phyloP scores from a whole-genome alignment of 2,888 invertebrate species.

The Lycaena phlaeas region DNA sequence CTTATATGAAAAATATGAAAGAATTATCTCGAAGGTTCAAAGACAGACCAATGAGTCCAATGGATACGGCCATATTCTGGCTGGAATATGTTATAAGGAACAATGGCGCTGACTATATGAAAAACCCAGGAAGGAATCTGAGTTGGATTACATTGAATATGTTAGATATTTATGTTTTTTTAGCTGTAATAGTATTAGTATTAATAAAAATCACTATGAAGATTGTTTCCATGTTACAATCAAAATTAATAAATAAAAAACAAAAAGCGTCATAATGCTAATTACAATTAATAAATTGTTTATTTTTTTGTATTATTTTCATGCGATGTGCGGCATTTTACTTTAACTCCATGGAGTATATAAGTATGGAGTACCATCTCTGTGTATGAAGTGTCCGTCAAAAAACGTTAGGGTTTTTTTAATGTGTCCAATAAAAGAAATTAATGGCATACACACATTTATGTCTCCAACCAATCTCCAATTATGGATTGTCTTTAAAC shows the following conservation, averaged over 20 bases:
- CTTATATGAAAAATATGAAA: conserved; percentile 41
- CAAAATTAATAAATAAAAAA: conserved; percentile 1
- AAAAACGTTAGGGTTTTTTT: too few relatives aligned
- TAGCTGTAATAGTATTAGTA: conserved; percentile 13
- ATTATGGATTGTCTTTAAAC: too few relatives aligned
- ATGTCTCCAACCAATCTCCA: too few relatives aligned
- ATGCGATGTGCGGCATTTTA: too few relatives aligned
- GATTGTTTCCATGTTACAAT: not conserved
- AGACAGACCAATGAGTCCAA: conserved; percentile 65
- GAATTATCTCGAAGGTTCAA: conserved; percentile 56
- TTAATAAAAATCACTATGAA: conserved; percentile 5
- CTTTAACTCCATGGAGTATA: too few relatives aligned
- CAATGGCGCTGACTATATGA: conserved; percentile 65
- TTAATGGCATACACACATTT: too few relatives aligned
- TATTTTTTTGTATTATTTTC: too few relatives aligned
- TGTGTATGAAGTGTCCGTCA: too few relatives aligned
- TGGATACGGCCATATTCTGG: conserved; percentile 69
- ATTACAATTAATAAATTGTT: too few relatives aligned
- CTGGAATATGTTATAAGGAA: conserved; percentile 71
- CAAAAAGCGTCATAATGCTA: not conserved
- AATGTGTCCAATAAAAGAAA: too few relatives aligned
- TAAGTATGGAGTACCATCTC: too few relatives aligned
- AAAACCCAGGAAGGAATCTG: conserved; percentile 56
- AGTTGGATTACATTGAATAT: conserved; percentile 48
- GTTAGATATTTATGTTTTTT: conserved; percentile 50